phyloP scores from a whole-genome alignment of 2,797 vertebrate genomes.

The Apodemus agrarius region DNA sequence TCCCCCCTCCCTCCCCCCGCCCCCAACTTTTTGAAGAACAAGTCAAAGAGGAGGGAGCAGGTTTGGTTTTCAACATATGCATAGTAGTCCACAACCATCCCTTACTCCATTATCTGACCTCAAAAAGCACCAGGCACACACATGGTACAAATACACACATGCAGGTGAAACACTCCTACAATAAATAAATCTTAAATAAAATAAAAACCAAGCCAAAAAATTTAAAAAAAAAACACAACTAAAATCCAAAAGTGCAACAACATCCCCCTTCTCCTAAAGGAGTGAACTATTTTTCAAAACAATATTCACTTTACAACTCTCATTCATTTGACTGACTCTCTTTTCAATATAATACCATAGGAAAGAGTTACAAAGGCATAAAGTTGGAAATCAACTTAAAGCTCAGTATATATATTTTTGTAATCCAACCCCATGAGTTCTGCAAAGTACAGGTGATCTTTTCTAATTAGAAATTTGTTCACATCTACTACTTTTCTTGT shows the following conservation, averaged over 20 bases:
- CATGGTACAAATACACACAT: background rate
- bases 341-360: slow-evolving; percentile 7
- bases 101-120: background rate
- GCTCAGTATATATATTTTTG: slow-evolving; percentile 14
- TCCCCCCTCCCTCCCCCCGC: background rate
- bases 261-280: background rate
- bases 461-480: slow-evolving; percentile 23
- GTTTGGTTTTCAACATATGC: background rate
- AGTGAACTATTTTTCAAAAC: slow-evolving; percentile 16
- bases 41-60: background rate
- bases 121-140: background rate
- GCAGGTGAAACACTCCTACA: background rate
- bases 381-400: slow-evolving; percentile 60
- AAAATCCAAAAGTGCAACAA: background rate
- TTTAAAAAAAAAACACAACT: no score
- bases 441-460: background rate
- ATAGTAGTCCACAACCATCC: background rate
- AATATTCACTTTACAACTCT: slow-evolving; percentile 34
- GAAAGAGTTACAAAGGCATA: slow-evolving; percentile 16
- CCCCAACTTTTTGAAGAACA: background rate
- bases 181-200: background rate
- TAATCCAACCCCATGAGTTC: background rate
- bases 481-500: background rate
- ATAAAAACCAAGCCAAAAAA: background rate
- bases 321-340: slow-evolving; percentile 22